These are phyloP conservation scores for Lepidocolaptes lacrymiger DNA, from an alignment of 2,797 vertebrate genomes.

Conservation along the genomic window DNA sequence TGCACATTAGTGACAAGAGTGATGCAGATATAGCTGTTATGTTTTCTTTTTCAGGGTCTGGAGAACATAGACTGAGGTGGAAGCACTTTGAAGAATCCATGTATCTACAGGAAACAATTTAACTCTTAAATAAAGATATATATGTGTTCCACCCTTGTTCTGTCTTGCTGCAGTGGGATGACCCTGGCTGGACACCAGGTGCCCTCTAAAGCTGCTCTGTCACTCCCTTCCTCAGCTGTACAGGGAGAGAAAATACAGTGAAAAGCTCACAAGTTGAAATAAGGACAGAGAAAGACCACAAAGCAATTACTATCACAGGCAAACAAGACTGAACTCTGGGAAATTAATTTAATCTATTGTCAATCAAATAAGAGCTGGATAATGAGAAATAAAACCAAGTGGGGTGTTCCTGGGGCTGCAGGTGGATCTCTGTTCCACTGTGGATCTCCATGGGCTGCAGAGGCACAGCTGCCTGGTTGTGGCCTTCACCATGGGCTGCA, in stretches of 20 bases:
- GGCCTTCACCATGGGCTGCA: not conserved
- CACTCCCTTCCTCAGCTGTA: not conserved
- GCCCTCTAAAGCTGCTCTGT: not conserved
- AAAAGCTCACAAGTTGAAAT: not conserved
- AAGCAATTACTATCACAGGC: not conserved
- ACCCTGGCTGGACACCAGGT: not conserved
- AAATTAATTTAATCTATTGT: not conserved
- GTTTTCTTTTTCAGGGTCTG: slow-evolving; percentile 84
- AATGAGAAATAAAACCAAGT: not conserved
- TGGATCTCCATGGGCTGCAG: not conserved
- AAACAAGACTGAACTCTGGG: fast-evolving
- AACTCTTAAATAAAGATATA: slow-evolving; percentile 17
- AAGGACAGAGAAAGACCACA: not conserved
- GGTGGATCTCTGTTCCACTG: not conserved
- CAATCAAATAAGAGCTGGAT: not conserved
- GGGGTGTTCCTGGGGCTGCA: not conserved
- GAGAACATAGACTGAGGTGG: slow-evolving; percentile 87
- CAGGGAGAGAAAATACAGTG: not conserved
- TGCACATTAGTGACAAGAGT: not conserved
- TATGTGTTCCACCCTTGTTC: not conserved
- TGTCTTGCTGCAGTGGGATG: not conserved
- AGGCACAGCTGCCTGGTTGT: not conserved
- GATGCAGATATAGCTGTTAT: not conserved
- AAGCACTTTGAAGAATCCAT: not conserved
- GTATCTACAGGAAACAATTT: not conserved